Evolutionary conservation across 2,888 invertebrate species (phyloP).

Genomic region (Amphipyra berbera): DNA sequence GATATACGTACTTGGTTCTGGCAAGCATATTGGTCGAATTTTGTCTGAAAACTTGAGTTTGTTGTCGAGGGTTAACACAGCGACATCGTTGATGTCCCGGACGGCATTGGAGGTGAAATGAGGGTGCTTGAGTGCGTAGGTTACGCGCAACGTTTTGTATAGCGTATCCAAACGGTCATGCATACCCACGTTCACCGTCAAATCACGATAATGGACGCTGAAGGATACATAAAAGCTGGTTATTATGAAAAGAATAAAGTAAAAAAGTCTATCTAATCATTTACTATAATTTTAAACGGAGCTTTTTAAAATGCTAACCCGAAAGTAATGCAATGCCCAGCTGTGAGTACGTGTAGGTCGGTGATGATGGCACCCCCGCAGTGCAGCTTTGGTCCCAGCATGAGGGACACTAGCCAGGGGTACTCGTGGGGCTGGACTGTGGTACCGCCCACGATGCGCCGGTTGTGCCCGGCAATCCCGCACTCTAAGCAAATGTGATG

Average conservation of each 20-base stretch:
- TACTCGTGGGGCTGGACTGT: slow-evolving; percentile 85
- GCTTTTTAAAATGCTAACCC: slow-evolving; percentile 73
- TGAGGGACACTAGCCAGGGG: slow-evolving; percentile 89
- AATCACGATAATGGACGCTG: slow-evolving; percentile 79
- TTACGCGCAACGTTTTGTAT: slow-evolving; percentile 68
- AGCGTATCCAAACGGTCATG: slow-evolving; percentile 83
- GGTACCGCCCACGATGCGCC: slow-evolving; percentile 89
- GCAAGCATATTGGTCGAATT: slow-evolving; percentile 88
- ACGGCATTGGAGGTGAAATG: slow-evolving; percentile 87
- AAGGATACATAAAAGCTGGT: slow-evolving; percentile 23
- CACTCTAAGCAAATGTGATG: slow-evolving; percentile 71
- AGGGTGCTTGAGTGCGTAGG: slow-evolving; percentile 82
- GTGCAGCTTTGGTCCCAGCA: slow-evolving; percentile 83
- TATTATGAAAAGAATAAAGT: no score
- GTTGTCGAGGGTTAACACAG: slow-evolving; percentile 84
- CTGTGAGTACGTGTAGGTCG: slow-evolving; percentile 88
- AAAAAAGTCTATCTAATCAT: no score
- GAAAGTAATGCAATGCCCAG: slow-evolving; percentile 90
- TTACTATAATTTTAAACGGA: no score
- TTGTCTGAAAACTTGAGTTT: slow-evolving; percentile 81
- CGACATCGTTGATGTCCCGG: slow-evolving; percentile 90
- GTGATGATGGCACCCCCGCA: slow-evolving; percentile 91
- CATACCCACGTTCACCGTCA: slow-evolving; percentile 86
- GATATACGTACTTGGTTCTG: slow-evolving; percentile 67
- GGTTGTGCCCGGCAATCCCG: slow-evolving; percentile 78